Evolutionary conservation across 2,797 vertebrate genomes (phyloP).

Genomic region (Manis pentadactyla): DNA sequence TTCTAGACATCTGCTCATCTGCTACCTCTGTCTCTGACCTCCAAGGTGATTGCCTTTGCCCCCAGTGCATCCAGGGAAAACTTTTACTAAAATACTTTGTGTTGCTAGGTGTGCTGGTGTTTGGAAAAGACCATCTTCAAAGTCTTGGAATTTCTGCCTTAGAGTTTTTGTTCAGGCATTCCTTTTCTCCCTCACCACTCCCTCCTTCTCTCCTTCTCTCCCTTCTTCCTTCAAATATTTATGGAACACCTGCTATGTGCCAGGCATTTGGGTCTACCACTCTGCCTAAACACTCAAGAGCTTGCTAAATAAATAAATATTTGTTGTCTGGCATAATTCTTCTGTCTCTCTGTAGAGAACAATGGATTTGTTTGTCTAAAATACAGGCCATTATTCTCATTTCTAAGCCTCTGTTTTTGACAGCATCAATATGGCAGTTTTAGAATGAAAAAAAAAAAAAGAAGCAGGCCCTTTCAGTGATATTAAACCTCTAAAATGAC

Average conservation of each 20-base stretch:
- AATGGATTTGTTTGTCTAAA: conserved; percentile 36
- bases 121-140: too few species aligned
- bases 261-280: too few species aligned
- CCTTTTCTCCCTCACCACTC: not conserved
- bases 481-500: conserved; percentile 88
- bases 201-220: too few species aligned
- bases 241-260: too few species aligned
- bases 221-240: too few species aligned
- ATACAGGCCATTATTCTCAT: not conserved
- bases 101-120: too few species aligned
- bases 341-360: not conserved
- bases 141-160: not conserved
- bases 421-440: conserved; percentile 81
- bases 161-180: not conserved
- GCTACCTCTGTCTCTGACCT: not conserved
- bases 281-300: not conserved
- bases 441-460: conserved; percentile 74
- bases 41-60: too few species aligned
- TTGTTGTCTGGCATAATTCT: conserved; percentile 6
- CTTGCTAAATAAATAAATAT: conserved; percentile 18
- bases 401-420: conserved; percentile 79
- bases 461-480: conserved; percentile 69
- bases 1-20: not conserved
- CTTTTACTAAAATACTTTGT: too few species aligned
- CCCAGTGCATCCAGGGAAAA: too few species aligned